Percentiles rank a stretch among this genome's conserved stretches.
Conservation (phyloP, 1,140 invertebrate genomes). For the Macrobrachium nipponense region DNA sequence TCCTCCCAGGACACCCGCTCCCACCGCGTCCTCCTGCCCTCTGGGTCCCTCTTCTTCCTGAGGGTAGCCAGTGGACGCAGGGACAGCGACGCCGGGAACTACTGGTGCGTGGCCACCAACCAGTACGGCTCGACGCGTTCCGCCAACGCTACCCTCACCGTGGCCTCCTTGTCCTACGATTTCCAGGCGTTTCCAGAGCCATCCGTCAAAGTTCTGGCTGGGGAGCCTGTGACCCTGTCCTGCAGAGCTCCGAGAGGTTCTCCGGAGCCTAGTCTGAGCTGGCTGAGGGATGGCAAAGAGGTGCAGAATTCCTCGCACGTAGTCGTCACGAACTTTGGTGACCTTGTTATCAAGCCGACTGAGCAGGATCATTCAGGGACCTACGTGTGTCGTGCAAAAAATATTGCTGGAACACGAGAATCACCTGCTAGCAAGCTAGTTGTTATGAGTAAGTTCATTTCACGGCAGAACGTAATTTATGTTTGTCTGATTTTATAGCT, state of each 20-base stretch:
- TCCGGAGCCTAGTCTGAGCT: constrained; percentile 8
- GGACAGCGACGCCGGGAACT: constrained; percentile 25
- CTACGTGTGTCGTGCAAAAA: no score
- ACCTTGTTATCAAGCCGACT: constrained; percentile 35
- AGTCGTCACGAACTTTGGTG: constrained; percentile 8
- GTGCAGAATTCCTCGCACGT: constrained; percentile 29
- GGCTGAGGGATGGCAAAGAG: constrained; percentile 33
- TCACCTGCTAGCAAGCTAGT: no score
- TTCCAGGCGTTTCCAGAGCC: constrained; percentile 33
- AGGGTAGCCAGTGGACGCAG: constrained; percentile 21
- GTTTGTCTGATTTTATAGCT: no score
- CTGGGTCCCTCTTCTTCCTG: constrained; percentile 43
- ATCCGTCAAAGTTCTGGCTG: constrained; percentile 4
- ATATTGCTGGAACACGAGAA: no score
- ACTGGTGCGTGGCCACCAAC: constrained; percentile 39
- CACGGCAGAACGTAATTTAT: no score
- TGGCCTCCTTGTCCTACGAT: constrained; percentile 24
- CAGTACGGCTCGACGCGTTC: constrained; percentile 40
- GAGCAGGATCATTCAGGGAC: constrained; percentile 18
- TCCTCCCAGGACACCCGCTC: constrained; percentile 29
- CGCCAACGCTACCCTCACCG: constrained; percentile 38
- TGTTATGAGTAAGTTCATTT: no score
- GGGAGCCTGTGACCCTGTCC: constrained; percentile 14
- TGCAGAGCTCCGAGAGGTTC: constrained; percentile 29
- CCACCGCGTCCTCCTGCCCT: constrained; percentile 27